These are phyloP conservation scores for Piliocolobus tephrosceles DNA, from an alignment of 2,113 vertebrate species.

Conservation along the genomic window DNA sequence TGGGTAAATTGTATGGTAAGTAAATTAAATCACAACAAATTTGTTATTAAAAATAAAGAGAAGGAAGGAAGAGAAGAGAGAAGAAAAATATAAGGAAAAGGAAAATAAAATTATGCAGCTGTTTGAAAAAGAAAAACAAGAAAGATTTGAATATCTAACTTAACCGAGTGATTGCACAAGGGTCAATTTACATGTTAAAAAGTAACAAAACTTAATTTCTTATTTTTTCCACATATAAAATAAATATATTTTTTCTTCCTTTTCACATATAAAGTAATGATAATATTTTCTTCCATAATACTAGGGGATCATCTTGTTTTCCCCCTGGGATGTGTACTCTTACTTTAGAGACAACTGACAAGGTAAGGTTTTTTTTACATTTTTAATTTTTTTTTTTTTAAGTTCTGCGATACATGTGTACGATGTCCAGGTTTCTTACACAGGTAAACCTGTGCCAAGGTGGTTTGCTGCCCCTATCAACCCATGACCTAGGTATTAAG, in stretches of 20 bases:
- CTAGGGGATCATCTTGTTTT: background rate
- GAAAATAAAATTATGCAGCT: background rate
- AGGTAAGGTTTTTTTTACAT: background rate
- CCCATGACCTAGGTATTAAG: too few relatives aligned
- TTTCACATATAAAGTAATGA: background rate
- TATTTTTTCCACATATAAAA: background rate
- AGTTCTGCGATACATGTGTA: too few relatives aligned
- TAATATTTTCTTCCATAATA: background rate
- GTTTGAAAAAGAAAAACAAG: background rate
- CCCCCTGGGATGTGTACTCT: background rate
- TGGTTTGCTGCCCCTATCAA: too few relatives aligned
- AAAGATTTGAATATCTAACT: background rate
- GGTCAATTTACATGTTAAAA: background rate
- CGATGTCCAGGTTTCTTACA: too few relatives aligned
- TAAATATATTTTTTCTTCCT: background rate
- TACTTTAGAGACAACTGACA: background rate
- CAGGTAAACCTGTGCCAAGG: too few relatives aligned
- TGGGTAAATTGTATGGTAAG: background rate
- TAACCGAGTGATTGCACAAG: background rate
- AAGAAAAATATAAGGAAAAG: background rate
- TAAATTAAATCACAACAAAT: background rate
- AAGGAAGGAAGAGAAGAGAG: background rate
- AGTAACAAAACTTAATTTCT: background rate
- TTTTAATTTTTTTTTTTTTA: too few relatives aligned
- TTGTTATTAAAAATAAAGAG: background rate